Conservation (phyloP, 92 coral and sea anemone genomes). For the Phenganax subtilis region DNA sequence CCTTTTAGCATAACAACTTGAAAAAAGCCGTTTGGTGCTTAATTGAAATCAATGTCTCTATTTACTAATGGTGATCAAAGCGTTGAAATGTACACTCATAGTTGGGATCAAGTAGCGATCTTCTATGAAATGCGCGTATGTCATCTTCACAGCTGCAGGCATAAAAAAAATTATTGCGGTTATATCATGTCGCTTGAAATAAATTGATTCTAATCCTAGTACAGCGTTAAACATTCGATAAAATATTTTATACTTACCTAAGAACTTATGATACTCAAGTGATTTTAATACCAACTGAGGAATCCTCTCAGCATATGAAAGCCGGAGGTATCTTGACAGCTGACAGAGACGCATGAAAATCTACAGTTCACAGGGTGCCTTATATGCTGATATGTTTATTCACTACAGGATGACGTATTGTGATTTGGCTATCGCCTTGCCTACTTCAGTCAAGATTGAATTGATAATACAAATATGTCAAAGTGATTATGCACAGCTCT, state of each 20-base stretch:
- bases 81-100: neutral
- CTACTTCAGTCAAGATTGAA: slow-evolving; percentile 4
- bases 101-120: neutral
- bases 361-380: slow-evolving; percentile 2
- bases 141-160: slow-evolving; percentile 1
- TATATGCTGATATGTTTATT: slow-evolving; percentile 2
- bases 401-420: slow-evolving; percentile 22
- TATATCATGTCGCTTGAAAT: neutral
- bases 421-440: slow-evolving; percentile 5
- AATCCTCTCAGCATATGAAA: neutral
- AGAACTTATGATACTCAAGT: neutral
- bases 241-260: neutral
- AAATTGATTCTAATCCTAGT: neutral
- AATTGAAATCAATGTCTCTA: neutral
- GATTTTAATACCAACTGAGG: neutral
- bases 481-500: slow-evolving; percentile 6
- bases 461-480: neutral
- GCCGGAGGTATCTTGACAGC: neutral
- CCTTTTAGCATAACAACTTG: slow-evolving; percentile 6
- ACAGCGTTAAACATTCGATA: neutral
- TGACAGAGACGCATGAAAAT: neutral
- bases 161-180: slow-evolving; percentile 1
- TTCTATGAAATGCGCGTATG: neutral
- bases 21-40: neutral
- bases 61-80: neutral